Conservation (phyloP, 2,888 invertebrate genomes). For the Crossocerus cetratus region DNA sequence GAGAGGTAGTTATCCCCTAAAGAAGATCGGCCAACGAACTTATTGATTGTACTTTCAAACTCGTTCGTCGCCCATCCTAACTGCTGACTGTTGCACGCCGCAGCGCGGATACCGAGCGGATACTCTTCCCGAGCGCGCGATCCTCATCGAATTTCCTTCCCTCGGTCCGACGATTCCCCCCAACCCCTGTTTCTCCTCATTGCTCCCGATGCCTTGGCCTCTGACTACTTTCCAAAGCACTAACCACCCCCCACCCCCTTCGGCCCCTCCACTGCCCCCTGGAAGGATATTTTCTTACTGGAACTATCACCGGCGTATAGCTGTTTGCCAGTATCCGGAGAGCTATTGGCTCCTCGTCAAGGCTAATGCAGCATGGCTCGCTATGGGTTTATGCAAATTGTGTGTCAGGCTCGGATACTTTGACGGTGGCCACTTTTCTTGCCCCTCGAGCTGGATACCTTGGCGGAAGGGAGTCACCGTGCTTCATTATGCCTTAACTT, state of each 20-base stretch:
- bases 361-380: no score
- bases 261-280: neutral
- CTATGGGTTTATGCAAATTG: no score
- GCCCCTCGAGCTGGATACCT: no score
- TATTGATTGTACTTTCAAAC: conserved; percentile 63
- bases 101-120: conserved; percentile 25
- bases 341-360: no score
- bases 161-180: conserved; percentile 12
- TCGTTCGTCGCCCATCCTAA: conserved; percentile 35
- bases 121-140: conserved; percentile 22
- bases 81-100: conserved; percentile 60
- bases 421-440: no score
- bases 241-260: neutral
- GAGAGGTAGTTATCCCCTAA: conserved; percentile 55
- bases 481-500: conserved; percentile 28
- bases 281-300: neutral
- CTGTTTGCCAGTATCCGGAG: no score
- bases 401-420: no score
- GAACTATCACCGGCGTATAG: no score
- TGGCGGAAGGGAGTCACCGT: conserved; percentile 15
- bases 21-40: conserved; percentile 60
- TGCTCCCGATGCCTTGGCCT: conserved; percentile 21
- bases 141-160: conserved; percentile 32
- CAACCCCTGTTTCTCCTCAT: conserved; percentile 12
- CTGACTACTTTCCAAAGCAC: neutral